Base-by-base conservation (phyloP, 2,888 invertebrate species). In the Mongoloraphidia duomilia region DNA sequence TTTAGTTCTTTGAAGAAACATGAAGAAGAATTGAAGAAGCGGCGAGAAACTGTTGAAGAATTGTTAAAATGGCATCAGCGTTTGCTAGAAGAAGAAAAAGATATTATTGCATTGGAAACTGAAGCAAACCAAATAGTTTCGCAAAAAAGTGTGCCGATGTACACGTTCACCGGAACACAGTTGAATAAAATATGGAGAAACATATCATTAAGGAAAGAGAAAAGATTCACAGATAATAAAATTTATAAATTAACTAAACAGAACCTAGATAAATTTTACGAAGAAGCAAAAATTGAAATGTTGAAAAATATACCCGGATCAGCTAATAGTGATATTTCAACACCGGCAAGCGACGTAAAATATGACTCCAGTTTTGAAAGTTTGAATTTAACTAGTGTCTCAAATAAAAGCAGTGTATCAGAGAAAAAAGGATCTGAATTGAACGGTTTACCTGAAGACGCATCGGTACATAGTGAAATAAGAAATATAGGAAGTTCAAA, bases 11-110 rank as follows among this genome's bases (percentile, higher is more conserved):
- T 75, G 50, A 64, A 65, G 55, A 68, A 71, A 61, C 67, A 71
- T 47, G 73, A 74, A 60, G 65, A 63, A 38, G 70, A 70, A 49
- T 59, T 74, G 47, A 63, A 65, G 48, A 66, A 67, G 55, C 65
- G 74, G 17, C 63, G 70, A 45, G 64, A 69, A 57, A 67, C 68
- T 55, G 72, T 71, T 37, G 72, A 74, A 59, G 69, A 69, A 52
- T 58, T 75, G 47, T 59, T 74, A 55, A 63, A 70, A 65, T 74
- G 74, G 73, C 72, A 74, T 61, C 69, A 69, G 54, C 68, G 70
- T 48, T 62, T 75, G 34, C 64, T 73, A 55, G 68, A 70, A 53
- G 74, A 75, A 63, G 75, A 75, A 61, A 65, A 65, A 48, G 69
- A 71, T 55, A 69, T 75, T 36, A 58, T 64, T 44, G 67, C 70